phyloP scores from a whole-genome alignment of 2,113 vertebrate genomes.

The Pimephales promelas region DNA sequence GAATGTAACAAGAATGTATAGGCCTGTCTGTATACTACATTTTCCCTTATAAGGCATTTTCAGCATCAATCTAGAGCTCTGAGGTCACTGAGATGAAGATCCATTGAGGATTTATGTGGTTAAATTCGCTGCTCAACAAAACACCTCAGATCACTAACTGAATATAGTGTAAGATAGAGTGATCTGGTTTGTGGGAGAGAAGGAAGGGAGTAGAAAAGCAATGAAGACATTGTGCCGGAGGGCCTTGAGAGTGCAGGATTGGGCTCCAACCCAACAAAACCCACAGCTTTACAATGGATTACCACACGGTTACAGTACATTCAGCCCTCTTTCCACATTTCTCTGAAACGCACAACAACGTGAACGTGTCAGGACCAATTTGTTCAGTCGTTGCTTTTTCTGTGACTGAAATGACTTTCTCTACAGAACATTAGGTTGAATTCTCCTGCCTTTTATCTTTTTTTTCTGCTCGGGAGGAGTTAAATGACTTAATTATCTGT shows the following conservation, averaged over 20 bases:
- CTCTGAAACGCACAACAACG: conserved; percentile 17
- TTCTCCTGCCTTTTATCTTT: not conserved
- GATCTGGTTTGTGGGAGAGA: conserved; percentile 11
- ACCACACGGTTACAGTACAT: conserved; percentile 35
- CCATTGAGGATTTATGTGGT: not conserved
- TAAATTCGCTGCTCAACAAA: not conserved
- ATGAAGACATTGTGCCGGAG: conserved; percentile 15
- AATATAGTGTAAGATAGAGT: conserved; percentile 25
- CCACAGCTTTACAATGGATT: conserved; percentile 47
- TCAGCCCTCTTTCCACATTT: conserved; percentile 43
- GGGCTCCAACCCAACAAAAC: conserved; percentile 29
- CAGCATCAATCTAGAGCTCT: not conserved
- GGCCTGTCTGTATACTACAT: not conserved
- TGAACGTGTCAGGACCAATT: conserved; percentile 38
- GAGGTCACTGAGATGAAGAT: conserved; percentile 11
- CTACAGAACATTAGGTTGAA: conserved; percentile 13
- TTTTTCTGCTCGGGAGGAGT: conserved; percentile 27
- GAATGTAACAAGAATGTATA: not conserved
- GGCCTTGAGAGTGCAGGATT: conserved; percentile 23
- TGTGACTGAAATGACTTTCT: conserved; percentile 17
- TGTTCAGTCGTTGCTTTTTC: not conserved
- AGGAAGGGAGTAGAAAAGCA: conserved; percentile 19
- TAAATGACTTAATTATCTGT: conserved; percentile 40
- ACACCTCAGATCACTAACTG: not conserved
- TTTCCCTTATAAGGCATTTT: conserved; percentile 8